Conservation (phyloP, 1,140 invertebrate genomes). For the Scylla paramamosain region DNA sequence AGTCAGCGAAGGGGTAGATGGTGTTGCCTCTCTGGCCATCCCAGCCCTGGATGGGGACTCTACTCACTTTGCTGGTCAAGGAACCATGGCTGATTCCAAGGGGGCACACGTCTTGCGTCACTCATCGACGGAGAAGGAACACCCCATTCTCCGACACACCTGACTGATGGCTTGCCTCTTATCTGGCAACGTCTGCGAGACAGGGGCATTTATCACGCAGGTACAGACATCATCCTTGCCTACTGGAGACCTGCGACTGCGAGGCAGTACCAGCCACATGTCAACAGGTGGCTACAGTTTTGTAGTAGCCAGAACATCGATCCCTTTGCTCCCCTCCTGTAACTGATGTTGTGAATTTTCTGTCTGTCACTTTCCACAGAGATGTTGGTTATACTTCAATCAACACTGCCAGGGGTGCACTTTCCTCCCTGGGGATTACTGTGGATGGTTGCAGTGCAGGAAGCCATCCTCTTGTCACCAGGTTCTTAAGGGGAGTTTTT, state of each 20-base stretch:
- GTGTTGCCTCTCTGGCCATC: conserved; percentile 9
- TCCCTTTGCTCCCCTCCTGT: conserved; percentile 16
- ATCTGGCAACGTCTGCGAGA: background rate
- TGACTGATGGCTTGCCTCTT: conserved; percentile 29
- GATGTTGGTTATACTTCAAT: conserved; percentile 13
- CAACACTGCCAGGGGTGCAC: background rate
- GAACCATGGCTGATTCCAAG: conserved; percentile 4
- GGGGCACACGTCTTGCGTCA: background rate
- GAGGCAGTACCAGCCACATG: background rate
- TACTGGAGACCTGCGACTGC: background rate
- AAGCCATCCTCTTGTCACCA: background rate
- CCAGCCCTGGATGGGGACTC: conserved; percentile 8
- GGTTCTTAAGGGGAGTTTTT: conserved; percentile 15
- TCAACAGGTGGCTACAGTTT: conserved; percentile 25
- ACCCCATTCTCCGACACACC: background rate
- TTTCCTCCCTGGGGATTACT: conserved; percentile 22
- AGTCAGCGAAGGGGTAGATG: background rate
- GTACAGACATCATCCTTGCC: conserved; percentile 26
- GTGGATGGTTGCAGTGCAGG: conserved; percentile 30
- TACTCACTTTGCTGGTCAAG: background rate
- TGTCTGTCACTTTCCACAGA: conserved; percentile 34
- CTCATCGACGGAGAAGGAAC: background rate
- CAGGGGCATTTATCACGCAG: background rate
- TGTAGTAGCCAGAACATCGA: background rate
- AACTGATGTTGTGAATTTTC: background rate